Percentiles rank a stretch among this genome's conserved stretches.
These are phyloP conservation scores for Acromyrmex heyeri DNA, from an alignment of 1,140 invertebrate species.

Conservation along the genomic window DNA sequence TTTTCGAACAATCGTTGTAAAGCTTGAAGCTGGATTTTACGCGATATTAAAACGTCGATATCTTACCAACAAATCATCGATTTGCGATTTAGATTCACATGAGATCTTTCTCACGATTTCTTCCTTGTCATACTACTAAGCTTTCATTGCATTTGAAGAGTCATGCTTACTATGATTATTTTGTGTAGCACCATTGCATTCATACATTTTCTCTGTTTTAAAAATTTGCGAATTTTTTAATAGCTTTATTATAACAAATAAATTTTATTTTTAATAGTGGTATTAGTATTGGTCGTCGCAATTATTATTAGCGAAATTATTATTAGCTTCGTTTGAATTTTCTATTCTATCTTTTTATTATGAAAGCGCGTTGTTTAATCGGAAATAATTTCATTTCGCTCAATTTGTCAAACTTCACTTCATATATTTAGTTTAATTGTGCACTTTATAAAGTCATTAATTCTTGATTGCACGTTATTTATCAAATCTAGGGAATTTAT, in stretches of 20 bases:
- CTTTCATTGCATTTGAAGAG: neutral
- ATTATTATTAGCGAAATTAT: neutral
- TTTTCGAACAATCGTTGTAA: neutral
- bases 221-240: neutral
- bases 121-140: neutral
- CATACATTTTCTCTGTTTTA: too few species aligned
- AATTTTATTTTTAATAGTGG: neutral
- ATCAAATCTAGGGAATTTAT: neutral
- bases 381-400: neutral
- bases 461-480: neutral
- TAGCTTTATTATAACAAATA: neutral
- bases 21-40: neutral
- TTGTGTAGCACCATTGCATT: too few species aligned
- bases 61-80: neutral
- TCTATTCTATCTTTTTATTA: neutral
- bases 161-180: too few species aligned
- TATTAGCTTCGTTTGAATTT: too few species aligned
- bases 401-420: neutral
- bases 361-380: neutral
- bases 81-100: conserved; percentile 13
- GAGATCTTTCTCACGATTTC: conserved; percentile 47
- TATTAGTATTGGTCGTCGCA: neutral
- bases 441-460: neutral
- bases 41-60: neutral
- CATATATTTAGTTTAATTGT: neutral